These are phyloP conservation scores for Cynaeus angustus DNA, from an alignment of 2,888 invertebrate species.

Conservation along the genomic window DNA sequence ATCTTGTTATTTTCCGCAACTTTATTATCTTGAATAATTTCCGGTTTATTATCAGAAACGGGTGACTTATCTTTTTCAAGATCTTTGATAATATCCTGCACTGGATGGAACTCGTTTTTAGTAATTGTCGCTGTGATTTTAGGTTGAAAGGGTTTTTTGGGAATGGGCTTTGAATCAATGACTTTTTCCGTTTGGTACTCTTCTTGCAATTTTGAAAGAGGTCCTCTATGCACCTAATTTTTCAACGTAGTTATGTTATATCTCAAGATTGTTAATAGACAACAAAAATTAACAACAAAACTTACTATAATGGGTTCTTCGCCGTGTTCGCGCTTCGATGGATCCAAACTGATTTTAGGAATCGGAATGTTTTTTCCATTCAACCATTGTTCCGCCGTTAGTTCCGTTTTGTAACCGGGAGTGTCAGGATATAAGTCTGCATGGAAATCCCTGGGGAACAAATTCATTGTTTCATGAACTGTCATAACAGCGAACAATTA, in stretches of 20 bases:
- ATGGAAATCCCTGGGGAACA: slow-evolving; percentile 85
- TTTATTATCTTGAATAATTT: slow-evolving; percentile 51
- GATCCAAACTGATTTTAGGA: slow-evolving; percentile 88
- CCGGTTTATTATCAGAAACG: slow-evolving; percentile 31
- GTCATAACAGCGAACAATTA: background rate
- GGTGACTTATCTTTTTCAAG: slow-evolving; percentile 73
- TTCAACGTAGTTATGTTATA: slow-evolving; percentile 13
- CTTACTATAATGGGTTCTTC: slow-evolving; percentile 78
- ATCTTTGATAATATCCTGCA: slow-evolving; percentile 78
- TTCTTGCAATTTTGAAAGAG: slow-evolving; percentile 73
- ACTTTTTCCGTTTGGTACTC: slow-evolving; percentile 69
- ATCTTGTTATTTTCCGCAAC: slow-evolving; percentile 64
- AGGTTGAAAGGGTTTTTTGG: slow-evolving; percentile 58
- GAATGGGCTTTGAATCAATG: slow-evolving; percentile 69
- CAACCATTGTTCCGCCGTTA: slow-evolving; percentile 89
- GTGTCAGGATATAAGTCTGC: slow-evolving; percentile 96
- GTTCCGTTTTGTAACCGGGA: slow-evolving; percentile 84
- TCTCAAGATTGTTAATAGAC: background rate
- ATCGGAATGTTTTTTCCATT: slow-evolving; percentile 84
- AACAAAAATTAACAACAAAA: slow-evolving; percentile 52
- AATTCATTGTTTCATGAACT: background rate
- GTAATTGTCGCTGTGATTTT: slow-evolving; percentile 71
- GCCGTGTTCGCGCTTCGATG: slow-evolving; percentile 79
- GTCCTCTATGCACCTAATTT: slow-evolving; percentile 76
- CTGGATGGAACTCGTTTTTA: slow-evolving; percentile 73